Evolutionary conservation across 2,888 invertebrate genomes (phyloP).

Genomic region (Mesorhabditis sp.): DNA sequence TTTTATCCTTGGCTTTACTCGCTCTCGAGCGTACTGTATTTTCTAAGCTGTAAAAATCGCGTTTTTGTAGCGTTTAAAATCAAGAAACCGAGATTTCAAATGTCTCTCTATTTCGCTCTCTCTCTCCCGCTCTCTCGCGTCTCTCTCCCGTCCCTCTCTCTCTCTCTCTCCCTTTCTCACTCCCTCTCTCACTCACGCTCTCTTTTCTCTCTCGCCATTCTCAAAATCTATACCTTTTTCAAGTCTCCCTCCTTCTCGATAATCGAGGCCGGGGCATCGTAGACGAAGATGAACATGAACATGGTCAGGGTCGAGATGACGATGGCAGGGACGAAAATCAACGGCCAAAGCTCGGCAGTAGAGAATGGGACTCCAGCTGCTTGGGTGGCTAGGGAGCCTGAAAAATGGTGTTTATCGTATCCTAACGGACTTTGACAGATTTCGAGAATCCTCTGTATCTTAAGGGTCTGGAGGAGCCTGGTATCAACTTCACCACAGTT

Average conservation of each 20-base stretch:
- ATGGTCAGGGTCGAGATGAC: slow-evolving; percentile 23
- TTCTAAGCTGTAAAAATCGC: too few species aligned
- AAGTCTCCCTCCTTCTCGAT: slow-evolving; percentile 29
- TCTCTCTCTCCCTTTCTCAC: not conserved
- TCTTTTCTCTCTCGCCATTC: not conserved
- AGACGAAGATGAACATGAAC: slow-evolving; percentile 26
- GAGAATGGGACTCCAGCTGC: slow-evolving; percentile 35
- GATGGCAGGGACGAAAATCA: slow-evolving; percentile 30
- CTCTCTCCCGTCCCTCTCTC: not conserved
- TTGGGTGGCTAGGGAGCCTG: slow-evolving; percentile 27
- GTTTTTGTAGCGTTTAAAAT: not conserved
- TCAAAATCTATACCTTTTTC: not conserved
- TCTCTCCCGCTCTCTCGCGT: too few species aligned
- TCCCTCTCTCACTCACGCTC: not conserved
- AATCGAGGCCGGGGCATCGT: slow-evolving; percentile 32
- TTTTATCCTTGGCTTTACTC: not conserved
- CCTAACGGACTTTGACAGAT: too few species aligned
- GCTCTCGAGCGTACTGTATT: too few species aligned
- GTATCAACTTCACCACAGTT: too few species aligned
- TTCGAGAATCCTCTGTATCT: too few species aligned
- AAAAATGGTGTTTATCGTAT: not conserved
- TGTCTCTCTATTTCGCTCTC: too few species aligned
- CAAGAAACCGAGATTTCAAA: too few species aligned
- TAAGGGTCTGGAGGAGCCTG: too few species aligned
- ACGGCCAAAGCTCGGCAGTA: slow-evolving; percentile 34